Evolutionary conservation across 2,888 invertebrate species (phyloP).

Genomic region (Idaea aversata): DNA sequence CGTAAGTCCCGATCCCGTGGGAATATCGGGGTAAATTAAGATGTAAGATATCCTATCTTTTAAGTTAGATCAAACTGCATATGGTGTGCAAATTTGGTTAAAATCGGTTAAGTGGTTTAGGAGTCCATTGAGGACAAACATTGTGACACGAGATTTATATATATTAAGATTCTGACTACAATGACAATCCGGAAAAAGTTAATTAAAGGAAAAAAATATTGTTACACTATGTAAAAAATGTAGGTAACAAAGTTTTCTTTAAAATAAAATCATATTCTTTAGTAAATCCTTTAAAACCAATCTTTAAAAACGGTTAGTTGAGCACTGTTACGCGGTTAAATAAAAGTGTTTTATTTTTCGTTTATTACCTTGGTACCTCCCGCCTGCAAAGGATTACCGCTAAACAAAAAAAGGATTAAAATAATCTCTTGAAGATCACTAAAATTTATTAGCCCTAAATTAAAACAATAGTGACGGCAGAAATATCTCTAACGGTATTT

Average conservation of each 20-base stretch:
- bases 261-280: background rate
- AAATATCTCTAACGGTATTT: conserved; percentile 16
- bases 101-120: too few relatives aligned
- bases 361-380: conserved; percentile 11
- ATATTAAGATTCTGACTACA: too few relatives aligned
- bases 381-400: conserved; percentile 21
- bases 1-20: too few relatives aligned
- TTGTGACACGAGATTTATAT: too few relatives aligned
- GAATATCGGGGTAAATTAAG: too few relatives aligned
- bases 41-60: too few relatives aligned
- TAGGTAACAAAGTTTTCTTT: background rate
- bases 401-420: conserved; percentile 22
- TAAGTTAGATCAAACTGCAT: too few relatives aligned
- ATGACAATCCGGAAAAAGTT: too few relatives aligned
- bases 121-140: too few relatives aligned
- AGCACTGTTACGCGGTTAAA: background rate
- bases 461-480: conserved; percentile 15
- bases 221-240: background rate
- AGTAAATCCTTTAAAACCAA: background rate
- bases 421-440: conserved; percentile 23
- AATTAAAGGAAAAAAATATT: too few relatives aligned
- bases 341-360: background rate
- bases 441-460: conserved; percentile 22
- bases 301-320: background rate
- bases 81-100: too few relatives aligned